Base-by-base conservation (phyloP, 2,797 vertebrate genomes). In the Heterohyrax brucei region DNA sequence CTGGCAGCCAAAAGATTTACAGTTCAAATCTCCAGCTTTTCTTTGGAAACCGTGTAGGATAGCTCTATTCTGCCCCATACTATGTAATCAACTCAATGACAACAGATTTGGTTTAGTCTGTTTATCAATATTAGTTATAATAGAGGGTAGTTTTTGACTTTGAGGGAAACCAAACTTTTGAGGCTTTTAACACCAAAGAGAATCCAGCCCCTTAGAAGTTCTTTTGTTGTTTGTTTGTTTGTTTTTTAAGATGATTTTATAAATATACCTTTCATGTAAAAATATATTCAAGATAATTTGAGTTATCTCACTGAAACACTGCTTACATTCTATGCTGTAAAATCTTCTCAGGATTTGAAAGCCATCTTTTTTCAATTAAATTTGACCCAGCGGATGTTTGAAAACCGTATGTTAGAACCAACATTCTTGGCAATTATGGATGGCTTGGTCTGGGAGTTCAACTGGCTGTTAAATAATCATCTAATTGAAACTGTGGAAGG, bases 391-490 rank as follows among this genome's bases (percentile, higher is more conserved):
- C 48, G 86, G 87, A 97, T 97, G 72, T 97, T 94, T 92, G 46
- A 94, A 96, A 95, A 76, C 89, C 92, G 82, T 87, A 95, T 72
- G 88, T 94, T 97, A 95, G 94, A 92, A 91, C 89, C 92, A 96
- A 91, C 62, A 70, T 28, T 89, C 95, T 90, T 95, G 87, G 78
- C 90, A 96, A 97, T 96, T 96, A 97, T 96, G 89, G 94, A 95
- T 97, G 93, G 77, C 76, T 94, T 96, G 87, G 59, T 95, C 92
- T 94, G 90, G 92, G 61, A 94, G 96, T 89, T 96, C 93, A 95
- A 96, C 96, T 95, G 83, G 61, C 96, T 97, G 96, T 97, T 97
- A 97, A 97, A 97, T 97, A 97, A 97, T 98, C 96, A 97, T 97
- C 78, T 97, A 94, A 97, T 96, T 96, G 96, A 94, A 78, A 91